phyloP scores from a whole-genome alignment of 2,113 vertebrate genomes.

The Todiramphus saurophagus region DNA sequence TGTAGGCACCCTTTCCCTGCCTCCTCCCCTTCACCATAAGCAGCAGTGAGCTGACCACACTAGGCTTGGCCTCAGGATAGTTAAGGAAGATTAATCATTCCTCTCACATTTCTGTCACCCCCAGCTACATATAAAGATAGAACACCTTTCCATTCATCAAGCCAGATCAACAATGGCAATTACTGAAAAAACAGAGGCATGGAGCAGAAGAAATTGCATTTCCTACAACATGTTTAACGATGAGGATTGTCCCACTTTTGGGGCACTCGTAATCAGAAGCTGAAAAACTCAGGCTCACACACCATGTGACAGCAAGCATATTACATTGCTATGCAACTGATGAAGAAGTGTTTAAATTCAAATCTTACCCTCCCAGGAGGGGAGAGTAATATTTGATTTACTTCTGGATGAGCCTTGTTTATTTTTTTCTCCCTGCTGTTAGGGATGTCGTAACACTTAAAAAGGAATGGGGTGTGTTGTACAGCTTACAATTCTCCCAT shows the following conservation, averaged over 20 bases:
- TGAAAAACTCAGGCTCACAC: neutral
- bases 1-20: neutral
- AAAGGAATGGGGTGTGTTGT: neutral
- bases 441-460: neutral
- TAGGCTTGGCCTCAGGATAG: neutral
- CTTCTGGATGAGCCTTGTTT: neutral
- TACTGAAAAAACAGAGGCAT: neutral
- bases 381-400: neutral
- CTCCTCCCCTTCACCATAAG: neutral
- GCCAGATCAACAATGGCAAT: neutral
- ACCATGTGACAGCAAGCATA: neutral
- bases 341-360: neutral
- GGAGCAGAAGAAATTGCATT: neutral
- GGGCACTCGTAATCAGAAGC: neutral
- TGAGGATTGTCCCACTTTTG: neutral
- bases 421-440: neutral
- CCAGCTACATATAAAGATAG: neutral
- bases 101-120: neutral
- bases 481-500: neutral
- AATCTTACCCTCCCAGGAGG: neutral
- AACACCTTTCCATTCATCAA: neutral
- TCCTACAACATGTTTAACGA: neutral
- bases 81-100: neutral
- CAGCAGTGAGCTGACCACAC: neutral
- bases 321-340: neutral